Percentiles rank a stretch among this genome's conserved stretches.
Evolutionary conservation across 2,888 invertebrate genomes (phyloP).

Genomic region (Nebria brevicollis): DNA sequence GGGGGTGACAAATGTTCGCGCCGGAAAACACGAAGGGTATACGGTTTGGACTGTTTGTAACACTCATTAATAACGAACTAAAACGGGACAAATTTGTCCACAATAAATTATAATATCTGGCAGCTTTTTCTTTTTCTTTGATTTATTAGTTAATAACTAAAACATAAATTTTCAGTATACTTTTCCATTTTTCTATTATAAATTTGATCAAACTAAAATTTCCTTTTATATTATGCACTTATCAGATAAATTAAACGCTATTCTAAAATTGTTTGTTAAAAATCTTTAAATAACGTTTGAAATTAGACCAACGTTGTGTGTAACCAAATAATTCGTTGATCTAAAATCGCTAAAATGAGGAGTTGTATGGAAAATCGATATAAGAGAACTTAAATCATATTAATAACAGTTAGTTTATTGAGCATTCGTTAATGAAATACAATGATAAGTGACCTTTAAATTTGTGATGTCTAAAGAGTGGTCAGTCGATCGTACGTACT

Average conservation of each 20-base stretch:
- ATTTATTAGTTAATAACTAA: not conserved
- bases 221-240: no score
- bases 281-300: not conserved
- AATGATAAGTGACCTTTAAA: not conserved
- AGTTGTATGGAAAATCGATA: not conserved
- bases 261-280: no score
- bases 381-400: not conserved
- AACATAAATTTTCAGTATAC: no score
- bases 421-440: not conserved
- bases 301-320: not conserved
- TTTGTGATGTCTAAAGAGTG: no score
- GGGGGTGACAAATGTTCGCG: constrained; percentile 39
- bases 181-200: no score
- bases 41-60: constrained; percentile 38
- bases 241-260: no score
- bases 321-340: not conserved
- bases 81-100: constrained; percentile 45
- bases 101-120: constrained; percentile 41
- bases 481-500: no score
- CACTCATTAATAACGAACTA: constrained; percentile 44
- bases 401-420: not conserved
- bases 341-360: not conserved
- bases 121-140: not conserved
- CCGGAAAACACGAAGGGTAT: constrained; percentile 39
- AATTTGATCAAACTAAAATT: no score